phyloP scores from a whole-genome alignment of 2,888 invertebrate species.

The Tyria jacobaeae region DNA sequence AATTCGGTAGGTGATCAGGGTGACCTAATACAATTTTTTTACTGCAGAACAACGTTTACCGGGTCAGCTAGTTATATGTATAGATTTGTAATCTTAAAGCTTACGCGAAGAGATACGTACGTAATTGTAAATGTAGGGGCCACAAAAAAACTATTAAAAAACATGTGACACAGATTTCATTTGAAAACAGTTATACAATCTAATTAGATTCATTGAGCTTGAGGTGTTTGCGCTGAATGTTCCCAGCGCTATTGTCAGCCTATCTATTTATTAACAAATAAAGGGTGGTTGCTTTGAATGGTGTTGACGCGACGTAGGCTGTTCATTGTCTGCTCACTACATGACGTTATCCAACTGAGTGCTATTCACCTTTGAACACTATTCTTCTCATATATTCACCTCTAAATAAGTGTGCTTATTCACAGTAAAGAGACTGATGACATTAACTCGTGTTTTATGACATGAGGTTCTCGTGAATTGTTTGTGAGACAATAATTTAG shows the following conservation, averaged over 20 bases:
- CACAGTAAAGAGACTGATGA: slow-evolving; percentile 7
- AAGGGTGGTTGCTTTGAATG: slow-evolving; percentile 67
- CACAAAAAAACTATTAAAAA: not conserved
- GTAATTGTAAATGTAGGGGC: too few species aligned
- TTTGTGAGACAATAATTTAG: not conserved
- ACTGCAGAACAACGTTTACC: too few species aligned
- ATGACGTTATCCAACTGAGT: slow-evolving; percentile 56
- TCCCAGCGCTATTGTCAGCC: slow-evolving; percentile 57
- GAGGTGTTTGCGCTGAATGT: slow-evolving; percentile 57
- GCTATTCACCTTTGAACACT: slow-evolving; percentile 55
- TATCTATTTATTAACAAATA: slow-evolving; percentile 71
- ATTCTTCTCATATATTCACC: slow-evolving; percentile 48
- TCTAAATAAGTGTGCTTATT: slow-evolving; percentile 40
- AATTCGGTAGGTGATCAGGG: too few species aligned
- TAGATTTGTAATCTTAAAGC: too few species aligned
- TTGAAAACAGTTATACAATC: slow-evolving; percentile 50
- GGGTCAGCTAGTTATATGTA: too few species aligned
- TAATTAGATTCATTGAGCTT: slow-evolving; percentile 58
- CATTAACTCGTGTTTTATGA: not conserved
- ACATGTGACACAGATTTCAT: slow-evolving; percentile 17
- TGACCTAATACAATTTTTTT: too few species aligned
- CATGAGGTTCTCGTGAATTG: not conserved
- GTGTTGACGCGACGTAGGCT: slow-evolving; percentile 65
- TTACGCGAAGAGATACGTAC: too few species aligned
- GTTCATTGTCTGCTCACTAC: slow-evolving; percentile 59